Conservation (phyloP, 2,113 vertebrate genomes). For the Nesogale talazaci region DNA sequence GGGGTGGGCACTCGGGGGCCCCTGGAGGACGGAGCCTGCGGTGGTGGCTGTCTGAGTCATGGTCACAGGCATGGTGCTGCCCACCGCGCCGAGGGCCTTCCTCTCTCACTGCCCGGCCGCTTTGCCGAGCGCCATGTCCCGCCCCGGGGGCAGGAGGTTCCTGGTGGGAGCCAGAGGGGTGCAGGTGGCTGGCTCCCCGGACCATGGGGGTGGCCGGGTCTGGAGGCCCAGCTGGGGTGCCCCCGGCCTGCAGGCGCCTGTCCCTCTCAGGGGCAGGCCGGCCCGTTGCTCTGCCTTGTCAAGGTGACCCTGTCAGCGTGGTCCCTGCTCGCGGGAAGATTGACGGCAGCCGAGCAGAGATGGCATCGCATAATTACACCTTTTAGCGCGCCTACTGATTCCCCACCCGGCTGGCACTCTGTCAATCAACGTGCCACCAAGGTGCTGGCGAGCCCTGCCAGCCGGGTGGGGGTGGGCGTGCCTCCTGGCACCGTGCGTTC, state of each 20-base stretch:
- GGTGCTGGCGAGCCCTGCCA: not conserved
- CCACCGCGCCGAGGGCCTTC: too few relatives aligned
- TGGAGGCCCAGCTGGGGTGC: too few relatives aligned
- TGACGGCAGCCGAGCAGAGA: slow-evolving; percentile 78
- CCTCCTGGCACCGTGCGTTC: rapidly evolving
- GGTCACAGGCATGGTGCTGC: too few relatives aligned
- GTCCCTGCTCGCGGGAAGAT: slow-evolving; percentile 68
- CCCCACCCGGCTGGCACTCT: slow-evolving; percentile 76
- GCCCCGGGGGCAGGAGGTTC: too few relatives aligned
- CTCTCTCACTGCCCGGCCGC: too few relatives aligned
- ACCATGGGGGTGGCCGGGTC: too few relatives aligned
- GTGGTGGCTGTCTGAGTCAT: too few relatives aligned
- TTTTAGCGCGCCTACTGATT: slow-evolving; percentile 77
- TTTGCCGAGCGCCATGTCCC: too few relatives aligned
- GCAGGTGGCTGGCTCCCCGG: too few relatives aligned
- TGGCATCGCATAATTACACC: slow-evolving; percentile 73
- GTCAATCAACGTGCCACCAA: slow-evolving; percentile 78
- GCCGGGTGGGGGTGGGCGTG: not conserved
- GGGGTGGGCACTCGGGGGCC: too few relatives aligned
- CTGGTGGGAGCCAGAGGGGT: too few relatives aligned
- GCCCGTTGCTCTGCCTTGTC: slow-evolving; percentile 16
- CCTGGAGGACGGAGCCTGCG: too few relatives aligned
- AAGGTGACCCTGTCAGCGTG: slow-evolving; percentile 62
- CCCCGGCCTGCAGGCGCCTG: not conserved
- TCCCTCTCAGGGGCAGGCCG: slow-evolving; percentile 47